Evolutionary conservation across 2,113 vertebrate species (phyloP).

Genomic region (Dasypus novemcinctus): DNA sequence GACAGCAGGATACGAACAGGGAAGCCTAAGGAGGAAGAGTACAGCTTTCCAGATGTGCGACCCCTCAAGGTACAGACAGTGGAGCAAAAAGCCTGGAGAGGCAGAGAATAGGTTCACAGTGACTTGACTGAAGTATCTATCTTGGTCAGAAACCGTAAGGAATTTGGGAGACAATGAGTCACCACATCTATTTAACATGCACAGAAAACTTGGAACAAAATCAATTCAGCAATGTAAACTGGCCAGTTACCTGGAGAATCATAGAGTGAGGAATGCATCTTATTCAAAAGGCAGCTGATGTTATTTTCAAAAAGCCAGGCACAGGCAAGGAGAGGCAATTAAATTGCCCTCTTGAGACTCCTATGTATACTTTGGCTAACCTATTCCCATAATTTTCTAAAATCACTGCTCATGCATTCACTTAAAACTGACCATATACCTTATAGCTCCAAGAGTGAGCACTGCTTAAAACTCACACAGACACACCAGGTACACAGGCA

Average conservation of each 20-base stretch:
- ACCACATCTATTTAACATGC: slow-evolving; percentile 59
- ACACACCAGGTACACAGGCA: background rate
- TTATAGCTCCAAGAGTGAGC: background rate
- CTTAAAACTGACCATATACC: slow-evolving; percentile 23
- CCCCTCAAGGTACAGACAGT: background rate
- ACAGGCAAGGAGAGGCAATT: slow-evolving; percentile 52
- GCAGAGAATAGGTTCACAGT: background rate
- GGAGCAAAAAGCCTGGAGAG: background rate
- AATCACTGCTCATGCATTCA: slow-evolving; percentile 46
- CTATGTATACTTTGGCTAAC: slow-evolving; percentile 47
- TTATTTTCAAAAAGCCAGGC: slow-evolving; percentile 45
- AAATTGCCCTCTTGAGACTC: slow-evolving; percentile 50
- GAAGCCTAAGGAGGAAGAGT: background rate
- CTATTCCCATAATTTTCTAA: slow-evolving; percentile 34
- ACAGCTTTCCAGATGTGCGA: background rate
- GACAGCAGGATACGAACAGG: background rate
- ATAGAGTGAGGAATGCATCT: slow-evolving; percentile 35
- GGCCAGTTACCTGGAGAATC: slow-evolving; percentile 68
- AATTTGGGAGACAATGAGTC: slow-evolving; percentile 62
- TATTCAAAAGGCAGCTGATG: slow-evolving; percentile 52
- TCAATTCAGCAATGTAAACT: slow-evolving; percentile 52
- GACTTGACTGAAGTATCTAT: background rate
- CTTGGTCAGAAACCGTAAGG: slow-evolving; percentile 33
- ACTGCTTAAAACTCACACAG: background rate
- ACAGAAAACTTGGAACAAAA: slow-evolving; percentile 54